Base-by-base conservation (phyloP, 2,113 vertebrate species). In the Tetraodon nigroviridis region DNA sequence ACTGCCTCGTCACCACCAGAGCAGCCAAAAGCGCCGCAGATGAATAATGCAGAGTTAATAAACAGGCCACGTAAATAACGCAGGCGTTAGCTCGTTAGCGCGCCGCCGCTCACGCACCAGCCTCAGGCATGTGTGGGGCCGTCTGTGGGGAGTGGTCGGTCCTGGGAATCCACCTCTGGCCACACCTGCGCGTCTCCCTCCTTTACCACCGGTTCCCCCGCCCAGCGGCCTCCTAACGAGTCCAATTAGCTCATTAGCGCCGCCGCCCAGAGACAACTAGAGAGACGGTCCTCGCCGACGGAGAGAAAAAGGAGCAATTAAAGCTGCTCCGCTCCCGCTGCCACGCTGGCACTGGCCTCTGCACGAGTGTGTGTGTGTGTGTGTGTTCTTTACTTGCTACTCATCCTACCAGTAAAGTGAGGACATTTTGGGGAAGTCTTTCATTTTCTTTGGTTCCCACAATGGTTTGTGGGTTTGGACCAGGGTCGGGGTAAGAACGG, bases 21-120 rank as follows among this genome's bases (percentile, higher is more conserved):
- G n/a, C 79, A 86, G 83, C 83, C 78, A 88, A 84, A 78, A 86
- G 84, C 81, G 68, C 57, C 64, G 66, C 71, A 81, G 78, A 85
- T 64, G 76, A 86, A 76, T 63, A 61, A 86, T 89, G 64, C 68
- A 88, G 83, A 80, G 78, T 86, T 89, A 73, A 89, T 81, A 71
- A 82, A 81, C 66, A 78, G 72, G 63, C 51, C 41, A 27, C 60
- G 52, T 87, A 21, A 84, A 87, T 85, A 88, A 87, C 80, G 81
- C 58, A 88, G 86, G 76, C 44, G 51, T n/a, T n/a, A 66, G 20
- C 37, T 10, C 7, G n/a, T n/a, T n/a, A n/a, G n/a, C n/a, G n/a
- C n/a, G n/a, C n/a, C n/a, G n/a, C n/a, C n/a, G n/a, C n/a, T n/a
- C n/a, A n/a, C n/a, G n/a, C n/a, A n/a, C n/a, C n/a, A n/a, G n/a